Evolutionary conservation across 2,797 vertebrate species (phyloP).

Genomic region (Myotis vivesi): DNA sequence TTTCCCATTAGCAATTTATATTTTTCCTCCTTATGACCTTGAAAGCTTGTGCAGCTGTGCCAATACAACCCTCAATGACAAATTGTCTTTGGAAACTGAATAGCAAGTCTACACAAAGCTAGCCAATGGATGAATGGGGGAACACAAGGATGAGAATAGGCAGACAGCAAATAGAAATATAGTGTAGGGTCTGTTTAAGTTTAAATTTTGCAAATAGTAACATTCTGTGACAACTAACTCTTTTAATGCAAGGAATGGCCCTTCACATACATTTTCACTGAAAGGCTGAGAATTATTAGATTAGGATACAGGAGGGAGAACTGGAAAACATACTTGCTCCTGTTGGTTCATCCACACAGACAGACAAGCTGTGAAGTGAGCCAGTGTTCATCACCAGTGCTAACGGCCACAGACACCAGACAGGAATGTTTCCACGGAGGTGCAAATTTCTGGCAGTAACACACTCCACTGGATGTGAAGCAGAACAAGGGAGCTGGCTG

Average conservation of each 20-base stretch:
- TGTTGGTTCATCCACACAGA: not conserved
- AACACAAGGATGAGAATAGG: not conserved
- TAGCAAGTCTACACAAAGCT: not conserved
- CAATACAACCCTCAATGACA: not conserved
- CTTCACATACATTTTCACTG: not conserved
- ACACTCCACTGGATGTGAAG: not conserved
- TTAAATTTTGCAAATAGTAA: not conserved
- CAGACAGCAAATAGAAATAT: not conserved
- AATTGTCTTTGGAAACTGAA: slow-evolving; percentile 14
- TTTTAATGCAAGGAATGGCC: not conserved
- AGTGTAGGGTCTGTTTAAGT: not conserved
- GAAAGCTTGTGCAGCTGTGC: not conserved
- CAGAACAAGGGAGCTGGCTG: not conserved
- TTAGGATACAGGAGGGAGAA: not conserved
- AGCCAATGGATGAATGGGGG: not conserved
- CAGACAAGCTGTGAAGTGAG: not conserved
- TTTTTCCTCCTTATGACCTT: not conserved
- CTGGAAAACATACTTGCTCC: not conserved
- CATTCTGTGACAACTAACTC: not conserved
- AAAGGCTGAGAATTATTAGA: not conserved
- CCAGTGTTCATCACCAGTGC: not conserved
- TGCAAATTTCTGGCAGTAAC: not conserved
- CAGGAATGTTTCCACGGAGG: not conserved
- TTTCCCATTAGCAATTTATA: not conserved
- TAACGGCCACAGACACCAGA: not conserved